A percentile compares a stretch with the other conserved stretches of the same genome.
Evolutionary conservation across 2,113 vertebrate species (phyloP).

Genomic region (Ailurus styani): DNA sequence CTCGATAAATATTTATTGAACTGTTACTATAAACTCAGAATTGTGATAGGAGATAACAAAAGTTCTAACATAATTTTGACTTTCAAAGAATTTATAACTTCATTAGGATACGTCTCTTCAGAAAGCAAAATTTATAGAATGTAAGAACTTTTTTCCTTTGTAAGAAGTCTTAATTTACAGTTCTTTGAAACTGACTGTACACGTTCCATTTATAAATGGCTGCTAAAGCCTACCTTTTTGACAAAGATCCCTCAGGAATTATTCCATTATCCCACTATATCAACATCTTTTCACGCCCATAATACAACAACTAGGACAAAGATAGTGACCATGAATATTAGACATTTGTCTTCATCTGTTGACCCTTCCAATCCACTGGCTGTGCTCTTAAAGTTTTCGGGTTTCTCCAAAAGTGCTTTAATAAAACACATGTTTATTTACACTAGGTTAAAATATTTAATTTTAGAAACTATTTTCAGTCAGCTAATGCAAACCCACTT

Average conservation of each 20-base stretch:
- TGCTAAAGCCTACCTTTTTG: constrained; percentile 17
- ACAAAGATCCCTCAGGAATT: constrained; percentile 59
- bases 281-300: neutral
- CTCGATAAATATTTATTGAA: constrained; percentile 4
- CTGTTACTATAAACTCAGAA: neutral
- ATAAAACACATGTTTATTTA: neutral
- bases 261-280: constrained; percentile 19
- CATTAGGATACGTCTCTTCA: neutral
- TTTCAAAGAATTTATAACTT: constrained; percentile 15
- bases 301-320: neutral
- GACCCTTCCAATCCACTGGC: neutral
- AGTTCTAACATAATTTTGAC: neutral
- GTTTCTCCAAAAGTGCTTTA: neutral
- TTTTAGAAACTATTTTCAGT: neutral
- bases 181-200: constrained; percentile 31
- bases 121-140: neutral
- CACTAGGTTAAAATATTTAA: neutral
- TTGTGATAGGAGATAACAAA: neutral
- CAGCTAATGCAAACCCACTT: neutral
- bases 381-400: constrained; percentile 5
- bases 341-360: neutral
- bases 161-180: neutral
- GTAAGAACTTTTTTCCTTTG: neutral
- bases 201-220: constrained; percentile 55
- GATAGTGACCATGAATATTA: neutral